These are phyloP conservation scores for Zeuzera pyrina DNA, from an alignment of 2,888 invertebrate genomes.

Conservation along the genomic window DNA sequence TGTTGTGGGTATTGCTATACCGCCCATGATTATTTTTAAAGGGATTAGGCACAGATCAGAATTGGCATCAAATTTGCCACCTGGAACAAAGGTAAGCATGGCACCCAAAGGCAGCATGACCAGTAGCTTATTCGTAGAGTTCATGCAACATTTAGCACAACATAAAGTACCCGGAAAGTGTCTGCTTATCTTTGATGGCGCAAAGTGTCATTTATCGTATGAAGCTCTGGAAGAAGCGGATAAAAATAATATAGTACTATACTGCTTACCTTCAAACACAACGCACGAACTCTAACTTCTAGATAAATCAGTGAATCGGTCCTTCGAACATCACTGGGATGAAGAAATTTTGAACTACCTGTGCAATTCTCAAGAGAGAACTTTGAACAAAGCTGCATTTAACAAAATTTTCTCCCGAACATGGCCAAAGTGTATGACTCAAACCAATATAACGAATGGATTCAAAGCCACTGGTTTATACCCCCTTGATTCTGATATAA, in stretches of 20 bases:
- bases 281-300: slow-evolving; percentile 5
- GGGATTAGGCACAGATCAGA: slow-evolving; percentile 5
- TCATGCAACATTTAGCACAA: slow-evolving; percentile 4
- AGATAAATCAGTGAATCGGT: slow-evolving; percentile 2
- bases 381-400: slow-evolving; percentile 3
- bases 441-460: slow-evolving; percentile 4
- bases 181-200: slow-evolving; percentile 4
- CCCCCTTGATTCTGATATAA: slow-evolving; percentile 3
- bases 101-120: slow-evolving; percentile 10
- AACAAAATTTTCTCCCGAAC: slow-evolving; percentile 5
- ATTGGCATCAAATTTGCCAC: slow-evolving; percentile 6
- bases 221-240: slow-evolving; percentile 2
- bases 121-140: slow-evolving; percentile 4
- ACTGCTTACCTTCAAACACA: no score
- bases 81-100: slow-evolving; percentile 7
- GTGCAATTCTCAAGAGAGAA: background rate
- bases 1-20: background rate
- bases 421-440: slow-evolving; percentile 4
- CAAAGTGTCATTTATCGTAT: slow-evolving; percentile 1
- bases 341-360: slow-evolving; percentile 3
- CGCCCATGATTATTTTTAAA: slow-evolving; percentile 4
- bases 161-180: slow-evolving; percentile 1
- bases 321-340: slow-evolving; percentile 5
- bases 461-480: slow-evolving; percentile 4
- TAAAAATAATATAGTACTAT: slow-evolving; percentile 3